These are phyloP conservation scores for Eptesicus fuscus DNA, from an alignment of 2,113 vertebrate species.

Conservation along the genomic window DNA sequence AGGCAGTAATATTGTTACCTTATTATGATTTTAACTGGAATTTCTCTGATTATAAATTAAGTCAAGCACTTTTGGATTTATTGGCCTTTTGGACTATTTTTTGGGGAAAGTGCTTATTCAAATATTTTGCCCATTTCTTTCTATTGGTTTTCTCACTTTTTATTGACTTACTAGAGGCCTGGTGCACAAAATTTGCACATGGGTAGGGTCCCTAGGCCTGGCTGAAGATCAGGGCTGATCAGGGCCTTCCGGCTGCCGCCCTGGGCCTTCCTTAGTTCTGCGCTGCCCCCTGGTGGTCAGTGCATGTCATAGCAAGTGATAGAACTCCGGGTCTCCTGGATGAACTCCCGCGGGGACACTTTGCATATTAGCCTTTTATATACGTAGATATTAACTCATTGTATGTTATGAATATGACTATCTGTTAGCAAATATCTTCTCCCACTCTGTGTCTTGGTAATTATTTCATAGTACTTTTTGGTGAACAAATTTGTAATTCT, in stretches of 20 bases:
- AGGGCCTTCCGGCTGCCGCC: too few relatives aligned
- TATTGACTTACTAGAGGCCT: neutral
- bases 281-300: too few relatives aligned
- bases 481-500: neutral
- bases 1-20: neutral
- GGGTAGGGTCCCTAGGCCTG: too few relatives aligned
- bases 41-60: neutral
- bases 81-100: neutral
- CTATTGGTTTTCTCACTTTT: neutral
- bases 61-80: neutral
- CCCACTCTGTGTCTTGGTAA: neutral
- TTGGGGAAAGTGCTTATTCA: neutral
- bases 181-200: too few relatives aligned
- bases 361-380: too few relatives aligned
- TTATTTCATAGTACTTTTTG: neutral
- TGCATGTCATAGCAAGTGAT: too few relatives aligned
- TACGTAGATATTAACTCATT: neutral
- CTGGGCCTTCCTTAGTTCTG: too few relatives aligned
- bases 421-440: neutral
- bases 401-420: neutral
- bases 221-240: too few relatives aligned
- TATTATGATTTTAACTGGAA: neutral
- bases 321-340: too few relatives aligned
- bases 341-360: too few relatives aligned
- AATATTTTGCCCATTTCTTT: neutral